Evolutionary conservation across 2,797 vertebrate genomes (phyloP).

Genomic region (Agapornis canus): DNA sequence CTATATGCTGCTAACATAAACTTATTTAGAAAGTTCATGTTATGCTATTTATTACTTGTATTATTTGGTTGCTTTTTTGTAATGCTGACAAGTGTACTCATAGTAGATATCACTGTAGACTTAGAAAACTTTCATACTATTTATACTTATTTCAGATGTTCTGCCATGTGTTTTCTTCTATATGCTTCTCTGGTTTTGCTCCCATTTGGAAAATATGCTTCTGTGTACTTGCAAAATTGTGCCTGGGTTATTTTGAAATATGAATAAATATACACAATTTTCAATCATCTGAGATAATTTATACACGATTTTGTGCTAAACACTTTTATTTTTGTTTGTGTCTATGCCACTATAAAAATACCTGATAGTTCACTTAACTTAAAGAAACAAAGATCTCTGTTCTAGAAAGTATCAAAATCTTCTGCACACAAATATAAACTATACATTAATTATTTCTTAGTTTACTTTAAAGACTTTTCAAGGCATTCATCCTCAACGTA

Average conservation of each 20-base stretch:
- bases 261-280: conserved; percentile 70
- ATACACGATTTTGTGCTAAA: not conserved
- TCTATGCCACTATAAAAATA: not conserved
- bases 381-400: not conserved
- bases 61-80: conserved; percentile 44
- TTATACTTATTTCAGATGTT: conserved; percentile 61
- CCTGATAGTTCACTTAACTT: not conserved
- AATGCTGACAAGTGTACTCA: conserved; percentile 44
- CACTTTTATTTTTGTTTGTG: not conserved
- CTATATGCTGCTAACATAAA: conserved; percentile 60
- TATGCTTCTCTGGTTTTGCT: conserved; percentile 49
- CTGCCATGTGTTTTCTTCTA: conserved; percentile 60
- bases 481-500: not conserved
- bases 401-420: not conserved
- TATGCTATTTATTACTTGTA: conserved; percentile 32
- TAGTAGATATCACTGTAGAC: conserved; percentile 59
- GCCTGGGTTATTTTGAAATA: conserved; percentile 67
- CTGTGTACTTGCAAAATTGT: conserved; percentile 66
- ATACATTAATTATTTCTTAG: not conserved
- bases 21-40: conserved; percentile 41
- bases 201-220: conserved; percentile 63
- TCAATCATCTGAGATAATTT: conserved; percentile 31
- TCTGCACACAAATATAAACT: not conserved
- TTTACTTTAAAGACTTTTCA: not conserved
- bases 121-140: conserved; percentile 53